Conservation (phyloP, 2,888 invertebrate genomes). For the Thera britannica region DNA sequence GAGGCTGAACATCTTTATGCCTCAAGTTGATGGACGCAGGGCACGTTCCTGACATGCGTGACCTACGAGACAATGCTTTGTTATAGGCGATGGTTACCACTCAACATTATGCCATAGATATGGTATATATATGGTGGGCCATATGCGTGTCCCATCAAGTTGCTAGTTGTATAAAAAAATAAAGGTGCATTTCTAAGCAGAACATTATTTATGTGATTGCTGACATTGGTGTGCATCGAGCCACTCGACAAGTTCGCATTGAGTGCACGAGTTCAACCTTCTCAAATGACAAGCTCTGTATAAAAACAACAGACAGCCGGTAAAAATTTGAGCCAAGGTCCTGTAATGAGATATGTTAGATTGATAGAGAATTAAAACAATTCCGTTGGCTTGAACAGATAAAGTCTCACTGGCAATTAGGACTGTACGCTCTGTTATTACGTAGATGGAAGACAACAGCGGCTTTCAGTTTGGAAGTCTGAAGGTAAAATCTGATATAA, state of each 20-base stretch:
- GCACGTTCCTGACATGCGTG: too few relatives aligned
- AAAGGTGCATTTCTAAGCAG: constrained; percentile 46
- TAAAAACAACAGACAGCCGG: constrained; percentile 81
- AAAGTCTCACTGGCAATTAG: constrained; percentile 59
- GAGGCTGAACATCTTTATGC: too few relatives aligned
- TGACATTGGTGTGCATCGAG: constrained; percentile 46
- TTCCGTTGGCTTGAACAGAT: constrained; percentile 62
- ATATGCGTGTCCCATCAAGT: too few relatives aligned
- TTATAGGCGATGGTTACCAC: too few relatives aligned
- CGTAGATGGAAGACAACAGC: constrained; percentile 23
- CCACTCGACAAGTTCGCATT: constrained; percentile 78
- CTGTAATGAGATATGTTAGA: constrained; percentile 79
- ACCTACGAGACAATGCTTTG: too few relatives aligned
- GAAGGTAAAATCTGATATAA: constrained; percentile 25
- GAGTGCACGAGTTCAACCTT: constrained; percentile 78
- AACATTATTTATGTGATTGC: constrained; percentile 53
- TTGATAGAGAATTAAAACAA: constrained; percentile 77
- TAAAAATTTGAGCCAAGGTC: constrained; percentile 79
- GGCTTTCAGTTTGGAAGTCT: constrained; percentile 26
- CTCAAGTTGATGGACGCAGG: too few relatives aligned
- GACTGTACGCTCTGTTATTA: constrained; percentile 47
- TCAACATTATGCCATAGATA: too few relatives aligned
- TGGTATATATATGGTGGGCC: too few relatives aligned
- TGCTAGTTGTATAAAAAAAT: constrained; percentile 21
- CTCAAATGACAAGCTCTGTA: constrained; percentile 79